These are phyloP conservation scores for Enchytraeus crypticus DNA, from an alignment of 2,888 invertebrate species.

Conservation along the genomic window DNA sequence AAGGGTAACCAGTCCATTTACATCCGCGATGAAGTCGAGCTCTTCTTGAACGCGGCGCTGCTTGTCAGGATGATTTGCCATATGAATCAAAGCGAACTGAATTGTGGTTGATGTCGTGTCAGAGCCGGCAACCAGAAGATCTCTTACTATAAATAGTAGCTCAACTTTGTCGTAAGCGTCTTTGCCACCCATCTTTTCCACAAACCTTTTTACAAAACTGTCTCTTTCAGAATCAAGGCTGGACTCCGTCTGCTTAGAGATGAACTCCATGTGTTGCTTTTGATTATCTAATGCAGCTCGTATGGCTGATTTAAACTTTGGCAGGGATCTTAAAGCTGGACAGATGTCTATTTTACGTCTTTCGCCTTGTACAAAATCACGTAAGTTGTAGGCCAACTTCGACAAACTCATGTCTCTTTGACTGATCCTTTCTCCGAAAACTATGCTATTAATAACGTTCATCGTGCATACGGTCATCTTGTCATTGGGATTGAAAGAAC, in stretches of 20 bases:
- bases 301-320: not conserved
- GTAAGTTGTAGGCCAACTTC: not conserved
- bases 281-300: not conserved
- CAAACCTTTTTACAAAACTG: not conserved
- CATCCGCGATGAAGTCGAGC: too few relatives aligned
- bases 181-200: not conserved
- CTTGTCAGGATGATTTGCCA: conserved; percentile 35
- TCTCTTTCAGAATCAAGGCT: not conserved
- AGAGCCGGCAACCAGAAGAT: conserved; percentile 32
- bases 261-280: not conserved
- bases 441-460: conserved; percentile 9
- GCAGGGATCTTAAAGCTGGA: conserved; percentile 2
- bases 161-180: conserved; percentile 2
- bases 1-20: too few relatives aligned
- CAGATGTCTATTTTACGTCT: not conserved
- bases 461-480: not conserved
- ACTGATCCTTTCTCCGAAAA: conserved; percentile 1
- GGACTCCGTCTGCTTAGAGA: not conserved
- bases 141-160: not conserved
- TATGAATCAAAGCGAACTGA: conserved; percentile 37
- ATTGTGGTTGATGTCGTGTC: conserved; percentile 39
- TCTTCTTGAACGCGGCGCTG: conserved; percentile 36
- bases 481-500: conserved; percentile 1
- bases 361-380: not conserved
- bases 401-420: not conserved